Percentiles rank a stretch among this genome's conserved stretches.
Conservation (phyloP, 2,113 vertebrate species). For the Mungos mungo region DNA sequence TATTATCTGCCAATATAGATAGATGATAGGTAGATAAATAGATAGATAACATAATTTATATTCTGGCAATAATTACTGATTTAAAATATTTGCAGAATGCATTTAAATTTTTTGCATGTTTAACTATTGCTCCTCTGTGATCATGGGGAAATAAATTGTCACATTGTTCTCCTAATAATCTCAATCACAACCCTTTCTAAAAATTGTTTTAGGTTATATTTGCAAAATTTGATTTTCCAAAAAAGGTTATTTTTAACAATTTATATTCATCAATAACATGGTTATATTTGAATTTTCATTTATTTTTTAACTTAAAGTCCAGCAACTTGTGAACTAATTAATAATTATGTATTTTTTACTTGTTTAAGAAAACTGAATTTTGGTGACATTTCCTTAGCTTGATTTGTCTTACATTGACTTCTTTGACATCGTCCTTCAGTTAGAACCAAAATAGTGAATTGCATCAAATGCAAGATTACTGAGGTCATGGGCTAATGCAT, state of each 20-base stretch:
- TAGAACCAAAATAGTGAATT: background rate
- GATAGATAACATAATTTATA: background rate
- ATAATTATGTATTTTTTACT: background rate
- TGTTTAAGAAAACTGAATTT: background rate
- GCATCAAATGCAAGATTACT: background rate
- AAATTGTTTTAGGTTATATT: background rate
- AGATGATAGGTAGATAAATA: background rate
- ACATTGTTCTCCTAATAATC: background rate
- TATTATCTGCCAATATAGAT: background rate
- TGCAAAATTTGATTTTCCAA: background rate
- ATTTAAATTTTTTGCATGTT: background rate
- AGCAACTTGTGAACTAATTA: background rate
- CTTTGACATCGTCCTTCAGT: background rate
- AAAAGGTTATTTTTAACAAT: background rate
- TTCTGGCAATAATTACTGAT: background rate
- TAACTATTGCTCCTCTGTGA: background rate
- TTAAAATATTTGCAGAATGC: background rate
- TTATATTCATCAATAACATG: background rate
- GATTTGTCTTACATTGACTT: background rate
- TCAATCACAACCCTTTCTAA: background rate
- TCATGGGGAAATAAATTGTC: background rate
- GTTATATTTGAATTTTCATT: background rate
- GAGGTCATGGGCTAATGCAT: background rate
- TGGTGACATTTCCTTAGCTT: background rate
- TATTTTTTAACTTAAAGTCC: slow-evolving; percentile 4